Evolutionary conservation across 2,797 vertebrate species (phyloP).

Genomic region (Tolypeutes matacus): DNA sequence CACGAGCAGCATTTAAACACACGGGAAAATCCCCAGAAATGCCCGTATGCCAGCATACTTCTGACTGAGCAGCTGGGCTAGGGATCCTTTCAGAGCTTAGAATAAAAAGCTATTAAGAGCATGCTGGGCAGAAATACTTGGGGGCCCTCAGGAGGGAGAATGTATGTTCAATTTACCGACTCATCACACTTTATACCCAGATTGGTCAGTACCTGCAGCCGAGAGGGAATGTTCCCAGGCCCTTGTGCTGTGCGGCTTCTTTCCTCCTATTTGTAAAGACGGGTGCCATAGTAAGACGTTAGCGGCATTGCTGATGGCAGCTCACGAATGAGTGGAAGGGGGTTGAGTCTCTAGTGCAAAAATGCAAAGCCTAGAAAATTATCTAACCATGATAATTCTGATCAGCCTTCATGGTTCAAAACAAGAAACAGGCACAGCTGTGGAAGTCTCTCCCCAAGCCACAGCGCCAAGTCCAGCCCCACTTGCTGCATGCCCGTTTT

Average conservation of each 20-base stretch:
- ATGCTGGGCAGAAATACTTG: slow-evolving; percentile 58
- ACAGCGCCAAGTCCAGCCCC: neutral
- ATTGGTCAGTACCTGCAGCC: slow-evolving; percentile 56
- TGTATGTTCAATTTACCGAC: slow-evolving; percentile 14
- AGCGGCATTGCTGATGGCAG: neutral
- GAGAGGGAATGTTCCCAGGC: slow-evolving; percentile 63
- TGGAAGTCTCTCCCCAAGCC: neutral
- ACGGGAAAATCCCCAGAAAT: neutral
- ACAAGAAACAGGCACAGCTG: neutral
- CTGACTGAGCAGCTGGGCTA: slow-evolving; percentile 38
- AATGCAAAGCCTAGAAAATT: slow-evolving; percentile 65
- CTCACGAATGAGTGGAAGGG: neutral
- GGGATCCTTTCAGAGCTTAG: slow-evolving; percentile 41
- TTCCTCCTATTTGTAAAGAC: slow-evolving; percentile 54
- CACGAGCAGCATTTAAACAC: slow-evolving; percentile 67
- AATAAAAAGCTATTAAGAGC: slow-evolving; percentile 65
- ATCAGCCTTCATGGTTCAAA: neutral
- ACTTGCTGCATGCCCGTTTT: neutral
- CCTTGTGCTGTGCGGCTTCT: neutral
- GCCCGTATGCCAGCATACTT: neutral
- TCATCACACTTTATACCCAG: slow-evolving; percentile 65
- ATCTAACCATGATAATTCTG: neutral
- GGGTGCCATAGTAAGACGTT: slow-evolving; percentile 8
- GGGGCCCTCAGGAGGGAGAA: neutral
- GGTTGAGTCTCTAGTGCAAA: slow-evolving; percentile 20